Conservation (phyloP, 2,797 vertebrate genomes). For the Spinibarbus caldwelli region DNA sequence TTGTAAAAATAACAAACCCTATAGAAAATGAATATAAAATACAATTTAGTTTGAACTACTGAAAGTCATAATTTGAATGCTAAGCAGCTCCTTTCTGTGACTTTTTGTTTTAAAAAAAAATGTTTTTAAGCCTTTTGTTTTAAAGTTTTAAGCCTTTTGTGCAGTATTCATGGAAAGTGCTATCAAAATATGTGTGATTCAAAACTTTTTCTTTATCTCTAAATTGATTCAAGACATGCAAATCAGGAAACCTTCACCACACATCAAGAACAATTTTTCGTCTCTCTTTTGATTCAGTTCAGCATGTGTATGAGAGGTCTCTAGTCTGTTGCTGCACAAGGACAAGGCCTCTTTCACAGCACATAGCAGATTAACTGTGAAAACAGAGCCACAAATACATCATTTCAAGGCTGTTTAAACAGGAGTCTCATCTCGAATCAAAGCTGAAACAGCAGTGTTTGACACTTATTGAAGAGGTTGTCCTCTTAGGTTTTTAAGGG, state of each 20-base stretch:
- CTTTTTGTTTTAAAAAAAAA: not conserved
- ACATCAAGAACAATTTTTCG: not conserved
- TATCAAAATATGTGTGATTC: not conserved
- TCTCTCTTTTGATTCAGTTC: constrained; percentile 5
- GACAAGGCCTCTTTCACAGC: not conserved
- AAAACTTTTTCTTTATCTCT: not conserved
- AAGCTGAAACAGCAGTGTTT: not conserved
- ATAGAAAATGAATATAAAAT: not conserved
- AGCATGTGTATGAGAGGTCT: not conserved
- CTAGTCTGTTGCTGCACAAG: not conserved
- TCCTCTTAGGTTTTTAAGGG: not conserved
- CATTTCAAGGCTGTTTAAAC: constrained; percentile 36
- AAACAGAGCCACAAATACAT: not conserved
- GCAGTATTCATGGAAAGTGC: not conserved
- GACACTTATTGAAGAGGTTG: not conserved
- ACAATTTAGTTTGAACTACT: not conserved
- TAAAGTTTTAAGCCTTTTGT: not conserved
- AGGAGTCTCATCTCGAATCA: not conserved
- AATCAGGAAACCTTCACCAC: constrained; percentile 16
- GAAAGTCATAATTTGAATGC: not conserved
- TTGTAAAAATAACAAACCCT: not conserved
- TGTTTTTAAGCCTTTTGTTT: not conserved
- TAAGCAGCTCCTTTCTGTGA: not conserved
- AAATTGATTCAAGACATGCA: constrained; percentile 13
- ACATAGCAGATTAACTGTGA: constrained; percentile 13